phyloP scores from a whole-genome alignment of 2,113 vertebrate species.

The Crocuta crocuta region DNA sequence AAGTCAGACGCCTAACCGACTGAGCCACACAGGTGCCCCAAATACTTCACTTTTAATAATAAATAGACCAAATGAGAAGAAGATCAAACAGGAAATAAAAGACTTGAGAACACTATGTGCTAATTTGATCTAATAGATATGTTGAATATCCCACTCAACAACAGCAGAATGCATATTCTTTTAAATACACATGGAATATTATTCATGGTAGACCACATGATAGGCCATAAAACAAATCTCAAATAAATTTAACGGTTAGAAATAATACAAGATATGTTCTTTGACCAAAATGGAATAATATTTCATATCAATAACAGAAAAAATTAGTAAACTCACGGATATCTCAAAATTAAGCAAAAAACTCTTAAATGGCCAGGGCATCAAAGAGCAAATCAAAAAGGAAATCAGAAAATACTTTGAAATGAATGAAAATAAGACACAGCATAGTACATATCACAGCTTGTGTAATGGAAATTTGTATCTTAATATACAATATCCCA shows the following conservation, averaged over 20 bases:
- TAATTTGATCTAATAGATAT: background rate
- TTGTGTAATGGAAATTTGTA: background rate
- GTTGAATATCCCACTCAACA: background rate
- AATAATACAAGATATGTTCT: background rate
- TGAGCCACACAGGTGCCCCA: too few species aligned
- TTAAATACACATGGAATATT: background rate
- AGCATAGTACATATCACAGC: background rate
- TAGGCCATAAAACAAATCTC: background rate
- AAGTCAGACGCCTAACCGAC: too few species aligned
- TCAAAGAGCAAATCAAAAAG: conserved; percentile 5
- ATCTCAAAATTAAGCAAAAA: background rate
- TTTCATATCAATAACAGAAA: background rate
- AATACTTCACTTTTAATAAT: background rate
- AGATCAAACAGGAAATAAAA: background rate
- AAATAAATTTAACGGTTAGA: background rate
- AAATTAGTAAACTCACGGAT: background rate
- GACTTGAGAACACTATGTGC: background rate
- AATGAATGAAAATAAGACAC: background rate
- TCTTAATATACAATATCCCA: background rate
- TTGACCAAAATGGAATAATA: background rate
- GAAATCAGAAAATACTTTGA: background rate
- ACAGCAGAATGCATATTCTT: background rate
- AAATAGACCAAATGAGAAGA: background rate
- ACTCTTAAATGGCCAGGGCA: conserved; percentile 5
- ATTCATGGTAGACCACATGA: background rate